Percentiles rank a stretch among this genome's conserved stretches.
Evolutionary conservation across 2,113 vertebrate genomes (phyloP).

Genomic region (Pseudopipra pipra): DNA sequence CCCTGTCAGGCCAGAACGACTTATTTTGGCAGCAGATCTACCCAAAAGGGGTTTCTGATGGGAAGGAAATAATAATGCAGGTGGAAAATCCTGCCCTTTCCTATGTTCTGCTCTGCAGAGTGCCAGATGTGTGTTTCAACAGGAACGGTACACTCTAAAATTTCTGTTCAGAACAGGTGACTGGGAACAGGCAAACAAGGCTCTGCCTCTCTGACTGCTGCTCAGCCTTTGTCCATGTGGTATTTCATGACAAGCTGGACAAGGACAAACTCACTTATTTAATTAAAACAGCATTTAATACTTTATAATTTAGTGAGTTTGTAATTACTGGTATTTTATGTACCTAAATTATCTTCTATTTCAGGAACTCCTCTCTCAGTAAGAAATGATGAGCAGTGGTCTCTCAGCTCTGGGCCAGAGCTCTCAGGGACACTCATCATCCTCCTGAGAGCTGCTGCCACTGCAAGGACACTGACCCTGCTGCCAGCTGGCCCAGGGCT

Average conservation of each 20-base stretch:
- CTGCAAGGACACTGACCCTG: background rate
- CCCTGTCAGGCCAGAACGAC: background rate
- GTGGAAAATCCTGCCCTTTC: background rate
- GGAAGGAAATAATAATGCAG: background rate
- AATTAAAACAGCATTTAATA: background rate
- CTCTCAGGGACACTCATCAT: background rate
- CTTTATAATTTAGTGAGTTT: background rate
- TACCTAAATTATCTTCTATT: background rate
- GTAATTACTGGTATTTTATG: background rate
- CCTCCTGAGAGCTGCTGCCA: background rate
- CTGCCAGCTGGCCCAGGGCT: background rate
- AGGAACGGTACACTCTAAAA: background rate
- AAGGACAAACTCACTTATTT: background rate
- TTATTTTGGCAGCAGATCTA: background rate
- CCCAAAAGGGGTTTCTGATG: background rate
- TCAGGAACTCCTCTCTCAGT: background rate
- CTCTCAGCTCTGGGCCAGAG: background rate
- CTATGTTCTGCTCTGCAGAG: background rate
- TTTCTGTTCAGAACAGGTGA: background rate
- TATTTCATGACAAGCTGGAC: background rate
- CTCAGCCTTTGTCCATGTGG: rapidly evolving
- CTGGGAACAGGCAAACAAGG: background rate
- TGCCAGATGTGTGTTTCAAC: background rate
- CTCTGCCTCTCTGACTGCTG: background rate
- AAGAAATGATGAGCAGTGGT: background rate